Evolutionary conservation across 2,888 invertebrate genomes (phyloP), one percentile per base, ranked within the genome.

Genomic region (Xylota segnis): DNA sequence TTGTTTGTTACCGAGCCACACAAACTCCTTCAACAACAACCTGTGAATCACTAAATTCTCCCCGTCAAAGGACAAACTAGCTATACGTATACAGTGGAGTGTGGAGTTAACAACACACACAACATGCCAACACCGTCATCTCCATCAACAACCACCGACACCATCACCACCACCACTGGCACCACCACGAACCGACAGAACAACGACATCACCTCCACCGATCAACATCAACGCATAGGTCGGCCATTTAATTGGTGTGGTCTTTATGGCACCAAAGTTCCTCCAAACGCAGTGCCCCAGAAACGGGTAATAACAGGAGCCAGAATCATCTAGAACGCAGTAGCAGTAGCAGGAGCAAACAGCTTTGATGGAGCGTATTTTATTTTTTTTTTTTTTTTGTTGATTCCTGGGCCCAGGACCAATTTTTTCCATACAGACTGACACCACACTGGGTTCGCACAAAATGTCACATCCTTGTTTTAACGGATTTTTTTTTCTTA

Each of bases 381-480:
- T n/a, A 3, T 23, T 23, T 23, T 23, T 23, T 23, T 23, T 23
- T 23, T 23, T 23, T 23, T 23, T 23, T 70, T 68, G 54, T 40
- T 61, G 12, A 68, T 43, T 52, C 37, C 40, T 43, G 34, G 40
- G 37, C 14, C 14, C 70, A 43, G 70, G 52, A 32, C 37, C 16
- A 23, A 43, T 71, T 66, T 84, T 82, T 84, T 84, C 34, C 43
- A 58, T 78, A 68, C 45, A 47, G 37, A 45, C 27, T 43, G 2
- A 23, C 23, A 23, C 43, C 40, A 74, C 71, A 76, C 29, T 72
- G 61, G 72, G 34, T 72, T 74, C 79, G 75, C 79, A 79, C 83
- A 84, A 82, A 86, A 76, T 86, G 84, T 86, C 84, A 82, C 84
- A 81, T 86, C 84, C 81, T 86, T 86, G 75, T 82, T 81, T 86